A percentile compares a stretch with the other conserved stretches of the same genome.
Evolutionary conservation across 2,797 vertebrate species (phyloP).

Genomic region (Siniperca obscura): DNA sequence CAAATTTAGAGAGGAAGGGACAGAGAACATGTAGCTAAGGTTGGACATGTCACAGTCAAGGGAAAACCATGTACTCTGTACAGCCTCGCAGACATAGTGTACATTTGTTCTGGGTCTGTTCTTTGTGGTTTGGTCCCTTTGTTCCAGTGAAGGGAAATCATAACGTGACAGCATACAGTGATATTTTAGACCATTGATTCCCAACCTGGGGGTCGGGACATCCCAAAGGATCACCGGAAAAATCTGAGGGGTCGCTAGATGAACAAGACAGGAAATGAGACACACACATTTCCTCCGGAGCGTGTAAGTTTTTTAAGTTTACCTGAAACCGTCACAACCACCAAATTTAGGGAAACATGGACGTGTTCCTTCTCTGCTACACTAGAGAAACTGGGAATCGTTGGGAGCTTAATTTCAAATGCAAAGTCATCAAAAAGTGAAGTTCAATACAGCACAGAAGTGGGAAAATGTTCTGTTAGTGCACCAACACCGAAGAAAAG

Average conservation of each 20-base stretch:
- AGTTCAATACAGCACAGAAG: too few relatives aligned
- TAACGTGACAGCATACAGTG: not conserved
- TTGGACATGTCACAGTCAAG: not conserved
- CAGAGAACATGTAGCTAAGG: not conserved
- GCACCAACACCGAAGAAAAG: not conserved
- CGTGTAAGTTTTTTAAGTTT: too few relatives aligned
- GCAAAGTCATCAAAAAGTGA: not conserved
- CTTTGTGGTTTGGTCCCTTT: not conserved
- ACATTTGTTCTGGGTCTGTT: not conserved
- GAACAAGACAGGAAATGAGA: not conserved
- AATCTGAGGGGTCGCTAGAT: not conserved
- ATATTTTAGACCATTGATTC: not conserved
- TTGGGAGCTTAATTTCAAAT: not conserved
- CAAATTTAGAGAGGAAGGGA: not conserved
- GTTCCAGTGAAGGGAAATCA: not conserved
- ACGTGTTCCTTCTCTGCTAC: too few relatives aligned
- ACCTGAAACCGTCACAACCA: too few relatives aligned
- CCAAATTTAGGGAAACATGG: too few relatives aligned
- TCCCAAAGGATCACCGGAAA: not conserved
- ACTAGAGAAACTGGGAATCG: not conserved
- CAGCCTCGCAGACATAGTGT: not conserved
- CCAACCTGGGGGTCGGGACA: not conserved
- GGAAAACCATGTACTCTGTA: not conserved
- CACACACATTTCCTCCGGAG: not conserved
- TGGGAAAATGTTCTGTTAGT: too few relatives aligned